Conservation (phyloP, 2,888 invertebrate genomes). For the Erebia palarica region DNA sequence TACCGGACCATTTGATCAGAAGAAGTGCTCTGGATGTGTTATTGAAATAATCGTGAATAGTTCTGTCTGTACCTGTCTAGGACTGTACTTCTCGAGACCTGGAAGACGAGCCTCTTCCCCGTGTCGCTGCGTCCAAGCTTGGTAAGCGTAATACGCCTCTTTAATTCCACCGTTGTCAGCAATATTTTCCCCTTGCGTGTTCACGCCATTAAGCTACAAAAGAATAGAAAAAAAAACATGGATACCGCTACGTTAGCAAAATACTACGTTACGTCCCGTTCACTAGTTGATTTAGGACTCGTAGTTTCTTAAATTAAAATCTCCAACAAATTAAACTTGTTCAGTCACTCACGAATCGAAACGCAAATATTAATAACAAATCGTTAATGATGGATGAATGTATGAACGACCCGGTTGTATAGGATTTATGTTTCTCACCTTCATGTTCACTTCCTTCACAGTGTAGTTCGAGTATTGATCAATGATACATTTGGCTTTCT, state of each 20-base stretch:
- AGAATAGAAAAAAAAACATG: neutral
- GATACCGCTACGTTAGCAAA: neutral
- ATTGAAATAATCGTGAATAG: neutral
- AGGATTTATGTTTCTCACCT: conserved; percentile 73
- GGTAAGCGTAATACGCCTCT: conserved; percentile 93
- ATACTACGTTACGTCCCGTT: neutral
- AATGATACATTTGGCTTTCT: conserved; percentile 94
- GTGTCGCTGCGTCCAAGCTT: conserved; percentile 86
- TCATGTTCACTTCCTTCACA: conserved; percentile 88
- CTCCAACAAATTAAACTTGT: too few relatives aligned
- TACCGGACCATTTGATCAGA: neutral
- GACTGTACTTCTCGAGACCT: conserved; percentile 85
- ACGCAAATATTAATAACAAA: too few relatives aligned
- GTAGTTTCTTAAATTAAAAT: too few relatives aligned
- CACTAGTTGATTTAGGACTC: too few relatives aligned
- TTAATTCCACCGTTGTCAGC: conserved; percentile 97
- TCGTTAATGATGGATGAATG: neutral
- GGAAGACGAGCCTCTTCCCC: conserved; percentile 86
- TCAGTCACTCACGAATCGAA: too few relatives aligned
- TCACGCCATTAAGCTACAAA: conserved; percentile 91
- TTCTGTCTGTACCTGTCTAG: conserved; percentile 77
- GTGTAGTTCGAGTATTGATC: conserved; percentile 96
- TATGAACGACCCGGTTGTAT: neutral
- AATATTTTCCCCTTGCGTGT: conserved; percentile 97
- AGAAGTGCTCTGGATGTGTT: neutral